Evolutionary conservation across 2,888 invertebrate species (phyloP), one percentile per base, ranked within the genome.

Genomic region (Pandemis cinnamomeana): DNA sequence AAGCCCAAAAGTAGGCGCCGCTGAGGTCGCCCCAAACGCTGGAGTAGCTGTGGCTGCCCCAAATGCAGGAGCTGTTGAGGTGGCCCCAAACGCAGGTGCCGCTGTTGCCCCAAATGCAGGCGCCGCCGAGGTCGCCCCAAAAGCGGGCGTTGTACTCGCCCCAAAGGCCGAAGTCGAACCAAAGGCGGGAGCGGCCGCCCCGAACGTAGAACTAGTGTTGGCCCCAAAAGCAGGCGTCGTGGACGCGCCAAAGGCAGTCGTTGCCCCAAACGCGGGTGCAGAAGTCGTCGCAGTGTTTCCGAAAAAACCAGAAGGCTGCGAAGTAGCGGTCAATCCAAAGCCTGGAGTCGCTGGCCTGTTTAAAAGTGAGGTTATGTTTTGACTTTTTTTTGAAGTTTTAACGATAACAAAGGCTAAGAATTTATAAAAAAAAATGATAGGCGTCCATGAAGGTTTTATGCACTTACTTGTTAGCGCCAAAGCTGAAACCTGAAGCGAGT

Each of bases 401-500:
- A 20, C 11, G 2, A 63, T 51, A 51, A 1, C 42, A 11, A 20
- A 63, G 15, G 0, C 8, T 15, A 8, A 48, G 11, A 6, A 55
- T 55, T 69, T 68, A 55, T 63, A 51, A 68, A 8, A 63, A 7
- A 11, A 13, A 15, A 3, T n/a, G 44, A 67, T 6, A n/a, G 5
- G 55, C 48, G 13, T 42, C 8, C 15, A 60, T 48, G 15, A 64
- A 77, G 77, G 75, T 77, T 79, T 44, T 53, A 36, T 51, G 15
- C 61, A 86, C 88, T 88, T 86, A 94, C 94, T 94, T 94, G 82
- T 88, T 91, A 78, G 89, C 91, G 77, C 92, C 93, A 84, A 94
- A 94, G 83, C 86, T 91, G 75, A 95, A 95, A 15, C 94, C 91
- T 46, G 87, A 85, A 5, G 87, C 76, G 41, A 92, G 87, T 2